These are phyloP conservation scores for Myrmecophaga tridactyla DNA, from an alignment of 2,113 vertebrate genomes.

Conservation along the genomic window DNA sequence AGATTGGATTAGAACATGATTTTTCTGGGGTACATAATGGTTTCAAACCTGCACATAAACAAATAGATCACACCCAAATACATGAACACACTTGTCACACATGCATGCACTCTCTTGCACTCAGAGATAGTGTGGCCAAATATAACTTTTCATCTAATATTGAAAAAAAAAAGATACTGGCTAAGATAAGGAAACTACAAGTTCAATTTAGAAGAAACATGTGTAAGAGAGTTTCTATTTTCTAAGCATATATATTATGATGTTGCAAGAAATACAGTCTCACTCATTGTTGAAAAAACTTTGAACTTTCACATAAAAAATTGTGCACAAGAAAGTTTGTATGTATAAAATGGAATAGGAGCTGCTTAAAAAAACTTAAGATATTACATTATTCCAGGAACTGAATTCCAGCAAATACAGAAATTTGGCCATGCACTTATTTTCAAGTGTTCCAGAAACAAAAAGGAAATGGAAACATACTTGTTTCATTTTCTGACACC, in stretches of 20 bases:
- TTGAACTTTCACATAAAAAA: not conserved
- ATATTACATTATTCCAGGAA: not conserved
- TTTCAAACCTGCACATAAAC: too few species aligned
- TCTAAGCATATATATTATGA: not conserved
- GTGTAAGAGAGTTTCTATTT: not conserved
- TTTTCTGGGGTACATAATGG: too few species aligned
- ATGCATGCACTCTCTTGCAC: not conserved
- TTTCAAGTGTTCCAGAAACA: not conserved
- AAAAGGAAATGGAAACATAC: not conserved
- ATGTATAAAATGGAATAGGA: not conserved
- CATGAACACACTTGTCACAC: not conserved
- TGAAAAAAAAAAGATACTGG: not conserved
- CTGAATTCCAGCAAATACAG: not conserved
- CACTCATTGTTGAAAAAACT: not conserved
- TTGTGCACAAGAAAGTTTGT: not conserved
- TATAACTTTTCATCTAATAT: not conserved
- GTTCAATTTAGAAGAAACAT: not conserved
- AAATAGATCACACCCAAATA: not conserved
- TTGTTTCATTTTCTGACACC: not conserved
- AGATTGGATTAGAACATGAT: too few species aligned
- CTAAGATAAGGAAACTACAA: not conserved
- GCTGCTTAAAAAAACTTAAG: not conserved
- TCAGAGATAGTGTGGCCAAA: not conserved
- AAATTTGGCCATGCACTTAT: not conserved
- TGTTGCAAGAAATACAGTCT: not conserved